Evolutionary conservation across 37 sponge, comb jelly and placozoan genomes (phyloP), one percentile per base, ranked within the genome.

Genomic region (Theonella swinhoei): DNA sequence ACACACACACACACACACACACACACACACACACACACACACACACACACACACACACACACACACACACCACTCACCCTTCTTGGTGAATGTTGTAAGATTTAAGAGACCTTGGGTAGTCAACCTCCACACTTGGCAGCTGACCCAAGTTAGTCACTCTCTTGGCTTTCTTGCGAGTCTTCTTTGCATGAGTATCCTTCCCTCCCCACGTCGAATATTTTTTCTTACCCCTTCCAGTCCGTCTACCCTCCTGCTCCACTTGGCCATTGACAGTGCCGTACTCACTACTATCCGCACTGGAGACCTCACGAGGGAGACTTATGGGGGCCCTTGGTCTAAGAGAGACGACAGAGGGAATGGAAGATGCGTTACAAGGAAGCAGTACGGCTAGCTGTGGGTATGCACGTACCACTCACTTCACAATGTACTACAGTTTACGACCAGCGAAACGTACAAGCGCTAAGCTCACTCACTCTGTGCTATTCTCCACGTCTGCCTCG

Each of bases 51-150:
- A 81, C 72, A 61, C 72, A 37, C 20, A 80, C 1, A 80, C 58
- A 0, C 41, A 80, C 69, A 80, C 80, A 42, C 70, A n/a, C n/a
- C n/a, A n/a, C 82, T 47, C 62, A 81, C 1, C 35, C 39, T 3
- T 81, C 11, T 47, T 69, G 35, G 82, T 81, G 29, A 62, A 71
- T 34, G 36, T 81, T 32, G 82, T 70, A 8, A 24, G 70, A 8
- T 42, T 37, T 47, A 5, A 69, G 72, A 62, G 82, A 14, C 14
- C 14, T 7, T 47, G 54, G 54, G 54, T 47, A 47, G 54, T 47
- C 54, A 17, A 47, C 7, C 14, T 47, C 54, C 54, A 7, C 11
- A 17, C 54, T 47, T 47, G 11, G 7, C 54, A 7, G 11, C 54
- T 47, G 54, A 17, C 11, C 54, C 7, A 47, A 14, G 54, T 47